Evolutionary conservation across 2,888 invertebrate species (phyloP), one percentile per base, ranked within the genome.

Genomic region (Pterostichus madidus): DNA sequence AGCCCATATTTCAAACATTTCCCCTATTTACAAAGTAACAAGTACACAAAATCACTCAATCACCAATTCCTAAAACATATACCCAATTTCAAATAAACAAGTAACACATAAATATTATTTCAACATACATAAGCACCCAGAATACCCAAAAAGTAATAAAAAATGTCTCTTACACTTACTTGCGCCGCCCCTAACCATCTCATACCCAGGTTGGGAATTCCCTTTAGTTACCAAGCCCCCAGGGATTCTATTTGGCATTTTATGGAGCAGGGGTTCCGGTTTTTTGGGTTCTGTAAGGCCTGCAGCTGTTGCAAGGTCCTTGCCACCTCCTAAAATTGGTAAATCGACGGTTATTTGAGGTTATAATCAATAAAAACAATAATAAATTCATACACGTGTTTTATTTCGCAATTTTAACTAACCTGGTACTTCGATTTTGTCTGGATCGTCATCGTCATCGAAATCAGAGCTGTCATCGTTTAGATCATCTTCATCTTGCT

Each of bases 401-500:
- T n/a, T 1, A 39, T 39, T 7, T 39, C 39, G 78, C 5, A 49
- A 73, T 24, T 24, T 24, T 11, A 49, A 49, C 31, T 89, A 90
- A 95, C 96, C 97, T 89, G 97, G 97, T 61, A 97, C 96, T 93
- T 96, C 96, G 90, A 96, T 95, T 91, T 95, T 96, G 90, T 97
- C 97, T 83, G 97, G 97, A 92, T 97, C 97, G 86, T 96, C 96
- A 89, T 96, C 96, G 87, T 96, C 96, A 88, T 96, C 96, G 87
- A 96, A 96, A 89, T 96, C 93, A 53, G 92, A 92, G 84, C 92
- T 91, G 86, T 92, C 92, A 84, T 91, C 91, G 83, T 89, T 88
- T 84, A 89, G 88, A 84, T 90, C 90, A 84, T 90, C 90, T 85
- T 81, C 89, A 80, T 89, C 89, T 56, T 39, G 39, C 8, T 89